Base-by-base conservation (phyloP, 2,113 vertebrate species). In the Podarcis raffonei region DNA sequence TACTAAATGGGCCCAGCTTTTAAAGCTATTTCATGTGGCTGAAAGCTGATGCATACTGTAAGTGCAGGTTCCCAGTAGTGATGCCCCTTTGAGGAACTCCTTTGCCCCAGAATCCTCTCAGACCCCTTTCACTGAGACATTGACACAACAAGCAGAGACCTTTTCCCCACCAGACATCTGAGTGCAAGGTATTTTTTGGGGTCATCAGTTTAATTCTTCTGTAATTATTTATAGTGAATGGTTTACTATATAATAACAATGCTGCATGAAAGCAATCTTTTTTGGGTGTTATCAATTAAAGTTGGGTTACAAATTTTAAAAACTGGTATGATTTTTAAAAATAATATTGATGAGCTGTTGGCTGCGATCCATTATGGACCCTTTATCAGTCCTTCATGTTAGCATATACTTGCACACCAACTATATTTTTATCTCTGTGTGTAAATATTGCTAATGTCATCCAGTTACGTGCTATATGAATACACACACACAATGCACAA, bases 381-480 rank as follows among this genome's bases (percentile, higher is more conserved):
- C 16, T 25, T 85, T 37, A 0, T 39, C 37, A 57, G 32, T 72
- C 68, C 30, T 53, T 75, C 39, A 77, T 37, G 81, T 91, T 89
- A 81, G 3, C 85, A 77, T 89, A 94, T 92, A 92, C 90, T 90
- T 93, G 80, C 86, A 88, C 18, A 15, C 20, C 66, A 80, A 91
- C 89, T 92, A 89, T 80, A 62, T 91, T 91, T 91, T 37, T 37
- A 68, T 90, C n/a, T 0, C 0, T 82, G 87, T 89, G 89, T 57
- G 25, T 93, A 90, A 92, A 91, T 62, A 86, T 15, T 30, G 92
- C n/a, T 81, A 78, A 88, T 42, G 88, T 90, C 86, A 90, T 89
- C 88, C 3, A 89, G 89, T 81, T 79, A 69, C 3, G 68, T 74
- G 66, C 71, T 84, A 83, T 84, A 78, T 75, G 86, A 89, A 80